A percentile compares a stretch with the other conserved stretches of the same genome.
Conservation (phyloP, 2,888 invertebrate species). For the Hemistola chrysoprasaria region DNA sequence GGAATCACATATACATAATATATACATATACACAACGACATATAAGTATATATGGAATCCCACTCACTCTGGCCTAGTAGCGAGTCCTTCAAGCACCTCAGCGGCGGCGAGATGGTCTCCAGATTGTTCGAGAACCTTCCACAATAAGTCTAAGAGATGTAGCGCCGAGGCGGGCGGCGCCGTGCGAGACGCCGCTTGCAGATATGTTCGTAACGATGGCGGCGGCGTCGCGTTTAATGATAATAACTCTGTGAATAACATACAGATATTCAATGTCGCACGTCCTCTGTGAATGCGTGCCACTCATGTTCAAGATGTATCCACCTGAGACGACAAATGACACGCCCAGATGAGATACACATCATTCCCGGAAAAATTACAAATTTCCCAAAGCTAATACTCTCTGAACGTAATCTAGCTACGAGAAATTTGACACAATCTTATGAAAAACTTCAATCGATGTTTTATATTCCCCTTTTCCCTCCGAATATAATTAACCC, state of each 20-base stretch:
- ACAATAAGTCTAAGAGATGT: slow-evolving; percentile 90
- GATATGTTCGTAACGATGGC: slow-evolving; percentile 89
- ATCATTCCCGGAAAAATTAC: too few relatives aligned
- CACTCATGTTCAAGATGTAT: too few relatives aligned
- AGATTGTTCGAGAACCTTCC: slow-evolving; percentile 97
- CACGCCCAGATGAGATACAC: too few relatives aligned
- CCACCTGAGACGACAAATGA: too few relatives aligned
- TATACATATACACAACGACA: neutral
- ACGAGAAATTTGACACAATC: too few relatives aligned
- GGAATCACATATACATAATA: neutral
- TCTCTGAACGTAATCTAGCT: too few relatives aligned
- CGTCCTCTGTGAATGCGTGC: too few relatives aligned
- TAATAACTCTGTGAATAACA: slow-evolving; percentile 80
- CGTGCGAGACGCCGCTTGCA: slow-evolving; percentile 82
- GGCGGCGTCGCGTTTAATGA: slow-evolving; percentile 84
- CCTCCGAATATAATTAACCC: too few relatives aligned
- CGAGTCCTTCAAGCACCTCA: slow-evolving; percentile 92
- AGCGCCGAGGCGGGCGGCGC: slow-evolving; percentile 83
- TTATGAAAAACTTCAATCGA: too few relatives aligned
- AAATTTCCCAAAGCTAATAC: too few relatives aligned
- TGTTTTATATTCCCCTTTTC: too few relatives aligned
- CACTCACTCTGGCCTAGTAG: slow-evolving; percentile 86
- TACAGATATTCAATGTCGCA: too few relatives aligned
- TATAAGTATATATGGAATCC: neutral
- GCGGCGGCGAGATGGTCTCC: slow-evolving; percentile 97